Base-by-base conservation (phyloP, 1,140 invertebrate species). In the Halictus rubicundus region DNA sequence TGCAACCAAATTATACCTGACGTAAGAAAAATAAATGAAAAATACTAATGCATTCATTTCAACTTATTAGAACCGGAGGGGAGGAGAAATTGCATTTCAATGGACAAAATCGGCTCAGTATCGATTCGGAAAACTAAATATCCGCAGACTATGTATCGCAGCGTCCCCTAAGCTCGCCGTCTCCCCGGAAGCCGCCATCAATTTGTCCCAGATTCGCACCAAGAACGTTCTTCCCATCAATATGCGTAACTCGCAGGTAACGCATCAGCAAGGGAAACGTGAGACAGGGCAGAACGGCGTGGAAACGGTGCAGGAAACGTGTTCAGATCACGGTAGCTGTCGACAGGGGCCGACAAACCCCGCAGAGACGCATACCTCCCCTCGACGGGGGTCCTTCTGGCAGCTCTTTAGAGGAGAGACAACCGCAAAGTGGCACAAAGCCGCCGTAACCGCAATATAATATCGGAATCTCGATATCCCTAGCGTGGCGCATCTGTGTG, bases 261-360 rank as follows among this genome's bases (percentile, higher is more conserved):
- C 37, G 63, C 16, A 5, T 2, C 32, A 39, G 5, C 3, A 32
- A 32, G 42, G 14, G 16, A 61, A n/a, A 59, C 39, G 39, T 23
- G 7, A 27, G 23, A 39, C 25, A 19, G n/a, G 37, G 14, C 5
- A 25, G 64, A 25, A 23, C 16, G 8, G 10, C 9, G 37, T 8
- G 6, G 70, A 52, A 32, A 32, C 32, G 32, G 32, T 32, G 32
- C 32, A 32, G 32, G 32, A 32, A 32, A 32, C 32, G 32, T 32
- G 32, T 32, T 32, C 32, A 3, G 32, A 82, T 82, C 46, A 64
- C 27, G 19, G 65, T 85, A 73, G 77, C 76, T 86, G 84, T 86
- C 68, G 84, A 86, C 84, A 86, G 84, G 80, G 80, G 78, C 74
- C 61, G 69, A 25, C 27, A 32, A 71, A 76, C 54, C 66, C 70